A percentile compares a stretch with the other conserved stretches of the same genome.
phyloP scores from a whole-genome alignment of 1,140 invertebrate genomes.

The Colletes gigas region DNA sequence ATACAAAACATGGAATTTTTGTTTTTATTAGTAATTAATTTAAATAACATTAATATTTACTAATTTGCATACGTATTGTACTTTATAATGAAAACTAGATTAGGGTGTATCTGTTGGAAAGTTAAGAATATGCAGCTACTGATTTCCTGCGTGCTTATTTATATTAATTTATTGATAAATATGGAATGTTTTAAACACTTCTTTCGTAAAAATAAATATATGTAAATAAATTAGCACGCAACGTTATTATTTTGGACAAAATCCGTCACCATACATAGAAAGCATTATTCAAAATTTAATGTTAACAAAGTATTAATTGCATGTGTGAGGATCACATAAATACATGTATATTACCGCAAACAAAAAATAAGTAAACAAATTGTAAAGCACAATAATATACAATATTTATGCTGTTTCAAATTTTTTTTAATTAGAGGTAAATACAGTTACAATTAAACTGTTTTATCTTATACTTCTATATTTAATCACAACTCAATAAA shows the following conservation, averaged over 20 bases:
- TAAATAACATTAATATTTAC: background rate
- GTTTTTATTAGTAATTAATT: slow-evolving; percentile 11
- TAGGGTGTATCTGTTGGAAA: slow-evolving; percentile 25
- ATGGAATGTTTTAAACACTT: background rate
- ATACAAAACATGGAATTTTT: slow-evolving; percentile 22
- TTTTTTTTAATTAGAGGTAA: background rate
- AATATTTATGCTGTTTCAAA: slow-evolving; percentile 32
- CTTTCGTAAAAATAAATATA: too few relatives aligned
- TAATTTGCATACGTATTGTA: background rate
- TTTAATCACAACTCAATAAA: background rate
- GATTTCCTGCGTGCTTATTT: slow-evolving; percentile 35
- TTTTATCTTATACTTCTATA: background rate
- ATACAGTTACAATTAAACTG: background rate
- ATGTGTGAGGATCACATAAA: slow-evolving; percentile 13
- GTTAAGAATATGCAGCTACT: background rate
- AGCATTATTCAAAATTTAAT: slow-evolving; percentile 17
- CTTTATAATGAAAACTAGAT: background rate
- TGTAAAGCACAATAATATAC: slow-evolving; percentile 19
- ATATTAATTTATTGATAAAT: slow-evolving; percentile 6
- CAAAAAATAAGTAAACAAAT: slow-evolving; percentile 36
- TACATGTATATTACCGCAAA: slow-evolving; percentile 29
- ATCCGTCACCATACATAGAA: slow-evolving; percentile 23
- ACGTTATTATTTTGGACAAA: slow-evolving; percentile 1
- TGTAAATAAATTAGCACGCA: slow-evolving; percentile 30
- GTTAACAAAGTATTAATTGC: slow-evolving; percentile 22